Evolutionary conservation across 2,797 vertebrate genomes (phyloP).

Genomic region (Macropus fuliginosus): DNA sequence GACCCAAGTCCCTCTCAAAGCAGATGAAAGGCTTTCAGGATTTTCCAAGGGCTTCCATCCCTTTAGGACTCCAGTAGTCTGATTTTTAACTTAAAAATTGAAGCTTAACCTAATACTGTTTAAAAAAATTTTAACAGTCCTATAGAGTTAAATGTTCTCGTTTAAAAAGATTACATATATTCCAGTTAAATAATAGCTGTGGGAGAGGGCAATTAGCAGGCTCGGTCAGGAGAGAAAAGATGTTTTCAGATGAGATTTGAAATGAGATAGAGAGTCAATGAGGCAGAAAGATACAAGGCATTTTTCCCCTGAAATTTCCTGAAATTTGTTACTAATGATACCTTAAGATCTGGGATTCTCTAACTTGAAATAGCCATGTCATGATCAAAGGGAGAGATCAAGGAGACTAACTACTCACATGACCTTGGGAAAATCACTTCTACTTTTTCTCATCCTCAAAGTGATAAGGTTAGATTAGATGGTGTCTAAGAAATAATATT

Average conservation of each 20-base stretch:
- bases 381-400: slow-evolving; percentile 54
- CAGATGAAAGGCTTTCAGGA: neutral
- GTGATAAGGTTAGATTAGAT: neutral
- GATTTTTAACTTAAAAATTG: slow-evolving; percentile 39
- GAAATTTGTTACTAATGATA: slow-evolving; percentile 70
- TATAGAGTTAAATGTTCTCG: slow-evolving; percentile 75
- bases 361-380: slow-evolving; percentile 44
- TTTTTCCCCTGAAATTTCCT: slow-evolving; percentile 60
- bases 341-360: slow-evolving; percentile 49
- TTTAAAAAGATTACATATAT: slow-evolving; percentile 73
- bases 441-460: neutral
- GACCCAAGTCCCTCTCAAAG: neutral
- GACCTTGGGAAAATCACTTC: neutral
- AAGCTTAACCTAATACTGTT: slow-evolving; percentile 48
- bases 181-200: slow-evolving; percentile 81
- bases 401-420: slow-evolving; percentile 22
- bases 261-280: slow-evolving; percentile 83
- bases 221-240: slow-evolving; percentile 78
- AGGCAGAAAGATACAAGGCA: slow-evolving; percentile 77
- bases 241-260: slow-evolving; percentile 82
- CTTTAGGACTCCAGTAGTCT: slow-evolving; percentile 30
- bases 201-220: slow-evolving; percentile 83
- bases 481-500: neutral
- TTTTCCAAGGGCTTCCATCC: neutral
- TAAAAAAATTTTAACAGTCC: slow-evolving; percentile 53